Base-by-base conservation (phyloP, 2,797 vertebrate genomes). In the Sebastes nivosus region DNA sequence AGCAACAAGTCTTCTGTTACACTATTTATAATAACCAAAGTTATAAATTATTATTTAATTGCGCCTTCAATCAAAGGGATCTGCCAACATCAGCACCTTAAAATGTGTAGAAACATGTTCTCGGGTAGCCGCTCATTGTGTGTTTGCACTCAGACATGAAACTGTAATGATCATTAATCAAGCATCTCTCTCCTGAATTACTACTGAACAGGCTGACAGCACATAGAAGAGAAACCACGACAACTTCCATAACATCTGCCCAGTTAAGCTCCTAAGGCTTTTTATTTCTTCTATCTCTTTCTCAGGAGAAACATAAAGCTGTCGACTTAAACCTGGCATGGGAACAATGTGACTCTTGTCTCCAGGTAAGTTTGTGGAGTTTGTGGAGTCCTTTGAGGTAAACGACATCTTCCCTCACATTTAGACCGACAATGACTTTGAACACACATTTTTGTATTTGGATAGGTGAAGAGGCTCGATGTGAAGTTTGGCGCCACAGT, bases 391-490 rank as follows among this genome's bases (percentile, higher is more conserved):
- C 9, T 69, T n/a, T 67, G 20, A 36, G 8, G 9, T 13, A 3
- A 20, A 11, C 3, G 1, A 2, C 11, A 22, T 52, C 12, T n/a
- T 30, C 2, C 1, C 2, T 32, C 29, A 24, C 13, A 42, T 30
- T 55, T 3, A 30, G 6, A 29, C 16, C n/a, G 11, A 34, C 3
- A 3, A 7, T 82, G 6, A 74, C 18, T 67, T 36, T 77, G 24
- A 83, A 32, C 14, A n/a, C 6, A 38, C 4, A 1, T 32, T 25
- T 50, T 71, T 84, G 57, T 77, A 18, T 84, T 79, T 82, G 27
- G 13, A 46, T 76, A 96, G 95, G 92, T 94, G 60, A 94, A 79
- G 74, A 92, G 95, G 72, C 25, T 81, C 1, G 89, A 94, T 32
- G 91, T 94, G 24, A 87, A 89, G 46, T 95, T 92, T 57, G 87